Conservation (phyloP, 2,888 invertebrate genomes). For the Elysia crispata region DNA sequence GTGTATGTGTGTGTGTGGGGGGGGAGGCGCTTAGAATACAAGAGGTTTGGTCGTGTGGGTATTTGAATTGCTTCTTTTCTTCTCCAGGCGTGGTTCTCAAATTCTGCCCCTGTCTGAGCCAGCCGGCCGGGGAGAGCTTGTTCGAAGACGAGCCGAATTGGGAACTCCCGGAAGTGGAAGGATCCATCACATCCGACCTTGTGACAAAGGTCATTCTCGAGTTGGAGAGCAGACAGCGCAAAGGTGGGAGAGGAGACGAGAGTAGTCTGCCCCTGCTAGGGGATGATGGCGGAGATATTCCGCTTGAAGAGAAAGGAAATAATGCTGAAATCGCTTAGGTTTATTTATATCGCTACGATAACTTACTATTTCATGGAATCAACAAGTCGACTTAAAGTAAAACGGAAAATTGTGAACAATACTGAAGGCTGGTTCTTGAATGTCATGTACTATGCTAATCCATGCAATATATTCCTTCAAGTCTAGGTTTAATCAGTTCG, state of each 20-base stretch:
- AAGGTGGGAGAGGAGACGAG: not conserved
- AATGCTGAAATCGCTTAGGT: too few species aligned
- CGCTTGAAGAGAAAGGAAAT: slow-evolving; percentile 2
- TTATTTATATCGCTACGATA: too few species aligned
- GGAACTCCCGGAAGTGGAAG: slow-evolving; percentile 46
- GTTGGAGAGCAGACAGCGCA: slow-evolving; percentile 20
- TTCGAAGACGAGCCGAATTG: slow-evolving; percentile 54
- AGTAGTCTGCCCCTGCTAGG: slow-evolving; percentile 17
- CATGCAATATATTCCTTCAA: too few species aligned
- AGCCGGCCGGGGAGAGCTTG: slow-evolving; percentile 41
- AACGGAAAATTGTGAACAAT: too few species aligned
- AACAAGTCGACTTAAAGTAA: too few species aligned
- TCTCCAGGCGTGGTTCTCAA: slow-evolving; percentile 51
- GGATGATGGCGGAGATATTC: not conserved
- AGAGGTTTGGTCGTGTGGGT: not conserved
- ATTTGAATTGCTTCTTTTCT: not conserved
- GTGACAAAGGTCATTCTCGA: slow-evolving; percentile 34
- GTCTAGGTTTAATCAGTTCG: too few species aligned
- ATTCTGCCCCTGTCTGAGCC: slow-evolving; percentile 44
- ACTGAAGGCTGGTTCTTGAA: too few species aligned
- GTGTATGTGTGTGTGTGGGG: too few species aligned
- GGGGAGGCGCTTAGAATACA: too few species aligned
- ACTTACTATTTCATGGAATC: too few species aligned
- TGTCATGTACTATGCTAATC: too few species aligned
- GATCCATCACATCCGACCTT: not conserved